phyloP scores from a whole-genome alignment of 2,797 vertebrate genomes.

The Meda fulgida region DNA sequence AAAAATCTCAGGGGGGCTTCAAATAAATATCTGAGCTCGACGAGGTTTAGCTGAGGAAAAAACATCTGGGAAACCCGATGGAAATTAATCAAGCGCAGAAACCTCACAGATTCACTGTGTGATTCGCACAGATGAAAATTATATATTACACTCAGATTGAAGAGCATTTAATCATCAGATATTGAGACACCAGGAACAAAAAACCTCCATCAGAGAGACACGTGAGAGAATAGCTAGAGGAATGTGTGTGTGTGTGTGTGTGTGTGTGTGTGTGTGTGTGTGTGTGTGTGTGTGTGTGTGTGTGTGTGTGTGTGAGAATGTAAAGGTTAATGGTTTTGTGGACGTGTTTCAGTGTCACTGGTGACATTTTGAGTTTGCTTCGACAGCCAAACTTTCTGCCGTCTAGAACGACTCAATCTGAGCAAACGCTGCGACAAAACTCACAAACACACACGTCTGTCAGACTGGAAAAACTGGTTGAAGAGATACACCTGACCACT shows the following conservation, averaged over 20 bases:
- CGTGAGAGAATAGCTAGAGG: background rate
- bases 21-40: background rate
- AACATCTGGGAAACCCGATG: background rate
- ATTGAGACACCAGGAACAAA: constrained; percentile 22
- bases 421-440: background rate
- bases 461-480: too few relatives aligned
- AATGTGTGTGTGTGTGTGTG: background rate
- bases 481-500: too few relatives aligned
- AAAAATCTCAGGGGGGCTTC: too few relatives aligned
- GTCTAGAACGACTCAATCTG: too few relatives aligned
- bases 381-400: background rate
- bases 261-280: background rate
- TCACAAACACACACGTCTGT: background rate
- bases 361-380: background rate
- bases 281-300: background rate
- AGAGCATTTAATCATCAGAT: constrained; percentile 28
- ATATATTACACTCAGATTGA: background rate
- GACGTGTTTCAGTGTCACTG: constrained; percentile 9
- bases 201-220: constrained; percentile 46
- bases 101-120: background rate
- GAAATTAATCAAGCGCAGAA: background rate
- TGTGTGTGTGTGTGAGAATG: background rate
- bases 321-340: constrained; percentile 24
- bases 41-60: background rate
- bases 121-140: background rate